Conservation (phyloP, 2,888 invertebrate species). For the Lasioglossum villosulum region DNA sequence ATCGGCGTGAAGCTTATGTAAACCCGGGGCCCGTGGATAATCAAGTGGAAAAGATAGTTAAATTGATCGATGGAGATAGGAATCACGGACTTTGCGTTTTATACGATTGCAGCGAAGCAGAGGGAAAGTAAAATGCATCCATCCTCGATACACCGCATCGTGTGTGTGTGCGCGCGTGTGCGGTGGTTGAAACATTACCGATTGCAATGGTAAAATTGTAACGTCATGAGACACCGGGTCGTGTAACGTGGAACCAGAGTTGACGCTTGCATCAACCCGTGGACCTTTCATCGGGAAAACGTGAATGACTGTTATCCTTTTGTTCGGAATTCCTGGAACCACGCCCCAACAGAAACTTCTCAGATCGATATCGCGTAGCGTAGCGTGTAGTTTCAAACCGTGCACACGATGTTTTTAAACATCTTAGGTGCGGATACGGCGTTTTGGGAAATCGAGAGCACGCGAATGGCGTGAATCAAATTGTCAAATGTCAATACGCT, state of each 20-base stretch:
- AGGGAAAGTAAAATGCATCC: not conserved
- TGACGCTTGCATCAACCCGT: not conserved
- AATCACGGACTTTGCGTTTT: not conserved
- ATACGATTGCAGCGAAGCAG: not conserved
- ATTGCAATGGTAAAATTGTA: not conserved
- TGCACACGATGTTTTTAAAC: not conserved
- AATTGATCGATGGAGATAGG: slow-evolving; percentile 2
- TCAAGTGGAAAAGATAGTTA: not conserved
- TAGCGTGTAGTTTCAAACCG: slow-evolving; percentile 37
- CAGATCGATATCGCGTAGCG: slow-evolving; percentile 71
- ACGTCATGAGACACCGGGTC: not conserved
- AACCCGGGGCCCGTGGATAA: not conserved
- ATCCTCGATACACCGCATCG: not conserved
- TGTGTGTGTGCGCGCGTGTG: not conserved
- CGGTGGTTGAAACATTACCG: not conserved
- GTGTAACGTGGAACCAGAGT: not conserved
- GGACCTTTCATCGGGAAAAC: not conserved
- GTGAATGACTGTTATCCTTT: slow-evolving; percentile 36
- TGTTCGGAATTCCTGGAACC: slow-evolving; percentile 59
- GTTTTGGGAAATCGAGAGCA: not conserved
- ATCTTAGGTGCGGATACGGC: not conserved
- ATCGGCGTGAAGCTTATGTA: not conserved
- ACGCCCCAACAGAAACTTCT: slow-evolving; percentile 69
- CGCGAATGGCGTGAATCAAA: not conserved
- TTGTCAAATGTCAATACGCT: not conserved